Evolutionary conservation across 2,888 invertebrate genomes (phyloP), one percentile per base, ranked within the genome.

Genomic region (Prosapia bicincta): DNA sequence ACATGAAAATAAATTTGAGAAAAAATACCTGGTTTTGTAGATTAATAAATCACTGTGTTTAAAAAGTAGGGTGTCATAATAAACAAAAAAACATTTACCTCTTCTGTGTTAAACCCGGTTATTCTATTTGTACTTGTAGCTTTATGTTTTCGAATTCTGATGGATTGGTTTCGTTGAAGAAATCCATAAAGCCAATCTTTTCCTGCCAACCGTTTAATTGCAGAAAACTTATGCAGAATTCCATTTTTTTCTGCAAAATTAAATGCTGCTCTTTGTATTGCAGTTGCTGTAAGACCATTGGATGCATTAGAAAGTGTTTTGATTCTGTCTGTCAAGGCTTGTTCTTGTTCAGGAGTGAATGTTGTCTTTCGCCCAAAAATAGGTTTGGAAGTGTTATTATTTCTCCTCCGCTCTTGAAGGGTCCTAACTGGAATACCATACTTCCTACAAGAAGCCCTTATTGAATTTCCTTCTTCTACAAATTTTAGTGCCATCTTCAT

Each of bases 241-340:
- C 78, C 76, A 73, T 79, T 78, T 69, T 43, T 30, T 13, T 74
- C 38, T 32, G 70, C 77, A 23, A 78, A 66, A n/a, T 77, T 26
- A 66, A 72, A 76, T 0, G 79, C 79, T 69, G 79, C 30, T 30
- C 75, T 76, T 25, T 65, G 43, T 26, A 78, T 26, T 26, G 77
- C 76, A 67, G n/a, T 54, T 38, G 26, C 28, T n/a, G 74, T 73
- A n/a, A 78, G 66, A 26, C 76, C 78, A 74, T 54, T 76, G 67
- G 73, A 78, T 13, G 30, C 13, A 69, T 69, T 69, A 3, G 69
- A 20, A 20, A 69, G 30, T 26, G 32, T 30, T 69, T 69, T 69
- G 23, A 69, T 25, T 20, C 26, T 69, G 15, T 26, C 32, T 20
- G 69, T 30, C 26, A 69, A 28, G 20, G 69, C 26, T 20, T 26